Evolutionary conservation across 2,797 vertebrate species (phyloP).

Genomic region (Hoplostethus atlanticus): DNA sequence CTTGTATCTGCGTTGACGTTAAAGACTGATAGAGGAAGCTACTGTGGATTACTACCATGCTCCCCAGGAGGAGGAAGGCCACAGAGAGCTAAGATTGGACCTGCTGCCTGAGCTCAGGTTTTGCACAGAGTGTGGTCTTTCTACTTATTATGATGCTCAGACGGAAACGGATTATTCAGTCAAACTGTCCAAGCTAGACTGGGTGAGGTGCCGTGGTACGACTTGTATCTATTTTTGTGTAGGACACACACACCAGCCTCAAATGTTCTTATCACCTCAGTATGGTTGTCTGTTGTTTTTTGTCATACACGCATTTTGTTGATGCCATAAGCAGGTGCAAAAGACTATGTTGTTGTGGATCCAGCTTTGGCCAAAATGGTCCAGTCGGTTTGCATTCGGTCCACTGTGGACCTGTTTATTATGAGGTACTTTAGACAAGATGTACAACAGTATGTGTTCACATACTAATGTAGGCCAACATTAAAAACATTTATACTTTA

Average conservation of each 20-base stretch:
- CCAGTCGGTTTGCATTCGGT: slow-evolving; percentile 73
- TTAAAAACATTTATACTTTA: slow-evolving; percentile 84
- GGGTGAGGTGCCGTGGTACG: slow-evolving; percentile 4
- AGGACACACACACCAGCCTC: slow-evolving; percentile 67
- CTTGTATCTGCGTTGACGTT: slow-evolving; percentile 57
- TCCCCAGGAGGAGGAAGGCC: slow-evolving; percentile 48
- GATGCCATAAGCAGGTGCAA: slow-evolving; percentile 49
- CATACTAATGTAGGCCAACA: slow-evolving; percentile 79
- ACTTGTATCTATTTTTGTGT: slow-evolving; percentile 63
- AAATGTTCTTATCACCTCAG: slow-evolving; percentile 61
- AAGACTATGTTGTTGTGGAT: slow-evolving; percentile 67
- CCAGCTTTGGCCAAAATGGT: slow-evolving; percentile 74
- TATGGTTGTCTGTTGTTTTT: slow-evolving; percentile 47
- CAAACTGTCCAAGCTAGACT: neutral
- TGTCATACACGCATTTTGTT: slow-evolving; percentile 33
- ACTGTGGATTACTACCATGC: slow-evolving; percentile 42
- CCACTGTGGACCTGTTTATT: slow-evolving; percentile 67
- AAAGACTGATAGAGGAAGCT: slow-evolving; percentile 44
- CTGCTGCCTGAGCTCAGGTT: slow-evolving; percentile 64
- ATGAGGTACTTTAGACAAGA: slow-evolving; percentile 57
- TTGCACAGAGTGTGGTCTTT: slow-evolving; percentile 70
- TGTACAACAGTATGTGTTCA: slow-evolving; percentile 69
- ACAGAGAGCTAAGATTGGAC: slow-evolving; percentile 60
- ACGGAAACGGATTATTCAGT: slow-evolving; percentile 31
- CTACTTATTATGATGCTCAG: slow-evolving; percentile 46